Base-by-base conservation (phyloP, 2,797 vertebrate genomes). In the Gymnoscopelus braueri region DNA sequence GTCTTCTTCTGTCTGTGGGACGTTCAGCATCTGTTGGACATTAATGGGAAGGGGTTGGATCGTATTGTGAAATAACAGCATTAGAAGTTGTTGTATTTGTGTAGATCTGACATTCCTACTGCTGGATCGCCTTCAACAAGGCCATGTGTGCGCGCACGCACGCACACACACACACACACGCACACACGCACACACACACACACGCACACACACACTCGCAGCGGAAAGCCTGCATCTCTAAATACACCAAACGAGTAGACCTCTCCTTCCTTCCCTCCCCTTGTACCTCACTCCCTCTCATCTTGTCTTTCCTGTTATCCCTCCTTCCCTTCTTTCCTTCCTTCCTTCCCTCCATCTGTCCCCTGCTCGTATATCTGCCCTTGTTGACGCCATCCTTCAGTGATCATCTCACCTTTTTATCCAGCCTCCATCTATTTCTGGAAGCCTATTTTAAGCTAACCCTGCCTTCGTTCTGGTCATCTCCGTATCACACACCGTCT, bases 371-470 rank as follows among this genome's bases (percentile, higher is more conserved):
- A 72, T 71, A 82, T 87, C 72, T 75, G 13, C 67, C 54, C 0
- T 11, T 26, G 15, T 35, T 88, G 79, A 88, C 51, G 57, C 73
- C 71, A 44, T 74, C 69, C 72, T 80, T 80, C 67, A 75, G 39
- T 44, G 1, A 44, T 83, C 78, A 55, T 75, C 69, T 29, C 55
- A 78, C 61, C 48, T 75, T 60, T 78, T 87, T 70, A 76, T 84
- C 70, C 83, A 67, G 85, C 77, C 72, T 72, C 76, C 23, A 15
- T 65, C 73, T 47, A 81, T 89, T 84, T 84, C 60, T 61, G 63
- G 82, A 79, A 1, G 19, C 24, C 80, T 89, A 87, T 89, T 87
- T 87, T 19, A 66, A 80, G 75, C 69, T 32, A 0, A 68, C 59
- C 79, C 77, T 75, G 75, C 68, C 72, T 54, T 24, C 68, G 74